phyloP scores from a whole-genome alignment of 2,113 vertebrate species.

The Stercorarius parasiticus region DNA sequence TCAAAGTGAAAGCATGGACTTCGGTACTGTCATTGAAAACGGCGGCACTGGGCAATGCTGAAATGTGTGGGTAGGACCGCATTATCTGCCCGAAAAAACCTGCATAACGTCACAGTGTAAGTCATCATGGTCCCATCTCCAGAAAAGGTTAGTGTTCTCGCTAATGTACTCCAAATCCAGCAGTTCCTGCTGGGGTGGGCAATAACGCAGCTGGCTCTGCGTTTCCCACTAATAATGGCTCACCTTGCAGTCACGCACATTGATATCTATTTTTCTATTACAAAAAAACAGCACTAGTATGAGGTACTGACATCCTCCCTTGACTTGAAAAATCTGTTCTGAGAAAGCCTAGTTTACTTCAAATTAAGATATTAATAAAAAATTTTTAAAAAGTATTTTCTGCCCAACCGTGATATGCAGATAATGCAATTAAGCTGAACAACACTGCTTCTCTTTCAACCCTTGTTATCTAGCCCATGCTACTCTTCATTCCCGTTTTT shows the following conservation, averaged over 20 bases:
- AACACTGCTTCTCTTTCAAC: not conserved
- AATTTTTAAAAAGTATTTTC: not conserved
- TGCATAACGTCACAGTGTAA: not conserved
- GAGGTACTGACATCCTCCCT: not conserved
- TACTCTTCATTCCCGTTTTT: not conserved
- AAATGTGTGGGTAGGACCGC: no score
- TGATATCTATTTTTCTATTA: not conserved
- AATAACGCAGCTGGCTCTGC: not conserved
- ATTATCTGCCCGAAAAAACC: not conserved
- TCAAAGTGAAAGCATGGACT: not conserved
- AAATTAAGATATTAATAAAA: not conserved
- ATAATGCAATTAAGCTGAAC: not conserved
- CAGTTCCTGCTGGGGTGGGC: not conserved
- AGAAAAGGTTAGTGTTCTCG: no score
- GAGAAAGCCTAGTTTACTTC: not conserved
- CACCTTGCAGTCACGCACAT: rapidly evolving
- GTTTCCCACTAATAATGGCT: not conserved
- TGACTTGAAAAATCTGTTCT: not conserved
- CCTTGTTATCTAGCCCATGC: not conserved
- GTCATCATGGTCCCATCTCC: rapidly evolving
- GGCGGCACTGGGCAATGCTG: not conserved
- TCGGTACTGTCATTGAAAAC: not conserved
- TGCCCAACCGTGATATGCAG: not conserved
- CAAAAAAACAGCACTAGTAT: not conserved
- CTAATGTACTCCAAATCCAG: no score